Evolutionary conservation across 1,140 invertebrate species (phyloP), one percentile per base, ranked within the genome.

Genomic region (Glomeris maerens): DNA sequence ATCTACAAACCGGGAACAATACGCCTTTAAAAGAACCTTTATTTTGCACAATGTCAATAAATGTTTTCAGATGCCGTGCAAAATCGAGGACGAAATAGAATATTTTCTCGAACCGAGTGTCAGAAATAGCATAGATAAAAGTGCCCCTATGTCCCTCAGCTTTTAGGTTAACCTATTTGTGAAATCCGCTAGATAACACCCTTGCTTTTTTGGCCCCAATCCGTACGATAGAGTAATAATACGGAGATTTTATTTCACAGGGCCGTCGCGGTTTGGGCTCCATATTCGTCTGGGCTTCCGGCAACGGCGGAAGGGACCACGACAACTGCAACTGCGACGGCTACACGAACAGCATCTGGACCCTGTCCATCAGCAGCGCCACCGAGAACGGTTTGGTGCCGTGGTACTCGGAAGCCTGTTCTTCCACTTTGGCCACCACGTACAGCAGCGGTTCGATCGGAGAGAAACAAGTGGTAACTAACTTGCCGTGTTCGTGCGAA

Each of bases 301-400:
- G 95, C 10, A 98, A 99, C 65, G 95, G 95, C 26, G 95, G 95
- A 14, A 77, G 88, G 45, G 81, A 92, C 62, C 86, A 85, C 3
- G 95, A 99, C 62, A 95, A 90, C 2, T 99, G 95, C 65, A 96
- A 97, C 66, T 98, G 94, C 73, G 95, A 99, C 66, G 95, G 95
- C 13, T 98, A 98, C 66, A 97, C 93, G 13, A 97, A 97, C 61
- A 94, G 89, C 59, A 97, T 98, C 60, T 97, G 97, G 67, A 98
- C 95, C 0, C 67, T 99, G 25, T 95, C 91, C 47, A 96, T 98
- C 59, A 94, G 87, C 20, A 94, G 88, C 62, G 93, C 92, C 0
- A 97, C 93, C 1, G 92, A 98, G 71, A 89, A 90, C 57, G 90
- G 89, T 64, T 82, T 73, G 65, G 74, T 70, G 61, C 95, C 95